These are phyloP conservation scores for Ligdia adustata DNA, from an alignment of 2,888 invertebrate genomes.

Conservation along the genomic window DNA sequence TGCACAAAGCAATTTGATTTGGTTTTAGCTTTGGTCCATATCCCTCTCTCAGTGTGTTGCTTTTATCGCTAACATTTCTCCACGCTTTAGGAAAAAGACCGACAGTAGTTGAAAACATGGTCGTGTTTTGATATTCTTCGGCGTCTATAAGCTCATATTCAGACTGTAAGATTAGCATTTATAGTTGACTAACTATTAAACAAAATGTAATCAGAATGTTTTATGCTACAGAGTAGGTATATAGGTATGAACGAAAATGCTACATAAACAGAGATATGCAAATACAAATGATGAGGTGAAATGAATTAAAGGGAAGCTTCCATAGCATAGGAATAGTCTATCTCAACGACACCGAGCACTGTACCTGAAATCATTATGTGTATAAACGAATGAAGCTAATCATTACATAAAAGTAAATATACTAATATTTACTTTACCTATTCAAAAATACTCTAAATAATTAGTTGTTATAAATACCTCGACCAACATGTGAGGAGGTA, in stretches of 20 bases:
- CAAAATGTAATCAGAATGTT: too few species aligned
- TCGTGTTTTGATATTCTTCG: conserved; percentile 14
- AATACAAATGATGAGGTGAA: too few species aligned
- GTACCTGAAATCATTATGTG: too few species aligned
- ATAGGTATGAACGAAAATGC: too few species aligned
- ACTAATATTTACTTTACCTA: background rate
- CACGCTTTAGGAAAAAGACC: conserved; percentile 40
- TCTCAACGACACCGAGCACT: too few species aligned
- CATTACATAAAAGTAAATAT: too few species aligned
- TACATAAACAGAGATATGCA: too few species aligned
- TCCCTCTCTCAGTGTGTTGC: background rate
- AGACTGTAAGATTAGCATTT: conserved; percentile 27
- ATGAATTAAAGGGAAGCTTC: too few species aligned
- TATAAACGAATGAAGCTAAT: too few species aligned
- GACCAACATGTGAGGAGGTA: conserved; percentile 32
- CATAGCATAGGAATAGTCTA: too few species aligned
- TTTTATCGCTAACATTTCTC: conserved; percentile 40
- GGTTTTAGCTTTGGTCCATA: background rate
- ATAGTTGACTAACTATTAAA: too few species aligned
- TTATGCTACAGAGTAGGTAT: too few species aligned
- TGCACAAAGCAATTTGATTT: conserved; percentile 52
- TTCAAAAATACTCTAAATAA: background rate
- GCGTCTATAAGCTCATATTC: conserved; percentile 3
- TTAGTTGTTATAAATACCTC: conserved; percentile 40
- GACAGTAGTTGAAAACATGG: conserved; percentile 32